phyloP scores from a whole-genome alignment of 2,797 vertebrate genomes.

The Poeciliopsis paucimaculata region DNA sequence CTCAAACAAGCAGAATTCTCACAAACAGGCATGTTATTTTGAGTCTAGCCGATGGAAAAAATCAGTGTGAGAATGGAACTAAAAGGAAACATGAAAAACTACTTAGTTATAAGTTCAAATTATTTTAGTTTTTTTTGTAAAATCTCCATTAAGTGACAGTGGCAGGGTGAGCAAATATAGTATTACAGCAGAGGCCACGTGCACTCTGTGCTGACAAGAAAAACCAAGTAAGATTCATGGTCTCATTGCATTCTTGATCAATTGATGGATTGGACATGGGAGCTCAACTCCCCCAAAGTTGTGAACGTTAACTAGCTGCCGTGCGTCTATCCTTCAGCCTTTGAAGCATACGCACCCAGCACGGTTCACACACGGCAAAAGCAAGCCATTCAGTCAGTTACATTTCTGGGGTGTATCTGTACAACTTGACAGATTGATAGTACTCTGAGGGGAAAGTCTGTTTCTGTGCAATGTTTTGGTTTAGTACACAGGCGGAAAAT shows the following conservation, averaged over 20 bases:
- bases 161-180: constrained; percentile 47
- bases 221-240: constrained; percentile 75
- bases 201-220: constrained; percentile 63
- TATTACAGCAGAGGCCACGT: constrained; percentile 54
- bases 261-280: constrained; percentile 77
- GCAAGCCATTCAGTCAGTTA: constrained; percentile 49
- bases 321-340: constrained; percentile 56
- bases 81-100: neutral
- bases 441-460: constrained; percentile 36
- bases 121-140: constrained; percentile 11
- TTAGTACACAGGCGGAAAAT: neutral
- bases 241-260: constrained; percentile 70
- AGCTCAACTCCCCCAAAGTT: constrained; percentile 60
- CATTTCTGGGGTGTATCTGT: constrained; percentile 31
- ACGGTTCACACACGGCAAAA: constrained; percentile 27
- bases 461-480: constrained; percentile 7
- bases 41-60: neutral
- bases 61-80: neutral
- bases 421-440: constrained; percentile 47
- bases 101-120: constrained; percentile 12
- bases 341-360: constrained; percentile 18
- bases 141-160: constrained; percentile 37
- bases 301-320: constrained; percentile 74
- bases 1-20: constrained; percentile 5
- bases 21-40: neutral